Evolutionary conservation across 64 coral and sea anemone species (phyloP), one percentile per base, ranked within the genome.

Genomic region (Actinia tenebrosa): DNA sequence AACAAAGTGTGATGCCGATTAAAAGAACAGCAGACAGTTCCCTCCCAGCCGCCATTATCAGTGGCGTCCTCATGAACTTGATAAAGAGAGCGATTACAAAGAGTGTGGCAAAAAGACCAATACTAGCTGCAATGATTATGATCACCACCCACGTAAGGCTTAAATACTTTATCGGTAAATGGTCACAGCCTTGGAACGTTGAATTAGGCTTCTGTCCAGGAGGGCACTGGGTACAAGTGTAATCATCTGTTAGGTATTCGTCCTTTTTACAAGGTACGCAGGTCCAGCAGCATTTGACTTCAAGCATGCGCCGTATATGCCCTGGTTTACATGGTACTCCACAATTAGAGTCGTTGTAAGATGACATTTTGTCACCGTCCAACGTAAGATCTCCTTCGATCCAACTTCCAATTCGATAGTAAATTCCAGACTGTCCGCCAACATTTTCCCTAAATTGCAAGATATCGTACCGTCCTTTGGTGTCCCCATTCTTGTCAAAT

Each of bases 41-140:
- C 15, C 89, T 89, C 22, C 95, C 95, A 0, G 95, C 87, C 10
- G 95, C 95, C 87, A 91, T 98, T 15, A 98, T 93, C 16, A 98
- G 86, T 19, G 95, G 92, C 16, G 95, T 98, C 6, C 71, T 47
- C 26, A 78, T 84, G 81, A 98, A 98, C 63, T 89, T 94, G n/a
- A 94, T 52, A 71, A 98, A 94, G 0, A 93, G 89, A 46, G 44
- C 86, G 5, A 80, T 64, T 15, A 98, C 86, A 45, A 94, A 83
- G 10, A 77, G 43, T 10, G 95, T 91, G 6, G 79, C 69, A 63
- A 98, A 20, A 10, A 98, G 30, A 47, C 95, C 95, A 63, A 98
- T 30, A n/a, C 44, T 59, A 27, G 89, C 78, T 23, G 87, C 3
- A 11, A 89, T 83, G 7, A 79, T 58, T 27, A 98, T 75, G 2